Evolutionary conservation across 2,888 invertebrate species (phyloP).

Genomic region (Chamaedrilus cognettii): DNA sequence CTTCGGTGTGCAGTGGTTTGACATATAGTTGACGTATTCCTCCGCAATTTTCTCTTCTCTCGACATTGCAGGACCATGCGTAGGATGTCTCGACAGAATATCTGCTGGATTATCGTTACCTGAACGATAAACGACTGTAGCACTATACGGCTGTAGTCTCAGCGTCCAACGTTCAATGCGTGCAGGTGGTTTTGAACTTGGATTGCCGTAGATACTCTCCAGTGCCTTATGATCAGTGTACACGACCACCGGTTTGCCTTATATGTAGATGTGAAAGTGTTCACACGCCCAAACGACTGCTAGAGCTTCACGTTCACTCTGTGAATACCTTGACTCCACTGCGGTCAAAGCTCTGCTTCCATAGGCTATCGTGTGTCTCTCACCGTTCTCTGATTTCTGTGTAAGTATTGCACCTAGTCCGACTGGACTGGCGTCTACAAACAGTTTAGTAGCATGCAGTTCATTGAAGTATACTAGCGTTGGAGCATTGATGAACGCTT

Average conservation of each 20-base stretch:
- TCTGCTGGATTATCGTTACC: conserved; percentile 41
- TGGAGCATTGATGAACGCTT: conserved; percentile 29
- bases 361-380: conserved; percentile 20
- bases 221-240: conserved; percentile 45
- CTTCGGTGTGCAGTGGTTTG: too few relatives aligned
- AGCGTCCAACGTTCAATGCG: conserved; percentile 43
- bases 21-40: too few relatives aligned
- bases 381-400: background rate
- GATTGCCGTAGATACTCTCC: too few relatives aligned
- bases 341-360: conserved; percentile 38
- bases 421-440: conserved; percentile 41
- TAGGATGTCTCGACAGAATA: too few relatives aligned
- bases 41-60: too few relatives aligned
- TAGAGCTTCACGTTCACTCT: conserved; percentile 41
- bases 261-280: conserved; percentile 44
- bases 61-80: too few relatives aligned
- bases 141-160: conserved; percentile 36
- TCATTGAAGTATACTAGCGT: too few relatives aligned
- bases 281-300: conserved; percentile 41
- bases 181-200: conserved; percentile 13
- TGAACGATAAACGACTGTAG: conserved; percentile 34
- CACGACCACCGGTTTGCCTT: conserved; percentile 41
- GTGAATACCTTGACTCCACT: conserved; percentile 40
- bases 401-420: conserved; percentile 24
- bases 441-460: conserved; percentile 32